Conservation (phyloP, 2,113 vertebrate genomes). For the Noctilio leporinus region DNA sequence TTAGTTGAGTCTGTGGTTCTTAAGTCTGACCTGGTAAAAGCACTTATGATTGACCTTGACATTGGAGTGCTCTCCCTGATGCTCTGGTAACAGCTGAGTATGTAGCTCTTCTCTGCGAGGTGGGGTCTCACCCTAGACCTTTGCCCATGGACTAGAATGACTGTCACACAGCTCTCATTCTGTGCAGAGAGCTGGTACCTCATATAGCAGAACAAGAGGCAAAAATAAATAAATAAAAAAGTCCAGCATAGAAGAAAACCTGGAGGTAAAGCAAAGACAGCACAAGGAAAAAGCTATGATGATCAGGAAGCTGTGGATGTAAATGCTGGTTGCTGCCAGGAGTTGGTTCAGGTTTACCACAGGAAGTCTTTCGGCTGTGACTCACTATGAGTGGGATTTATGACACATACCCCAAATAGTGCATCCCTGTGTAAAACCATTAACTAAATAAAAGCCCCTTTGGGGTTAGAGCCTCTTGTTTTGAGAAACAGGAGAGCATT, state of each 20-base stretch:
- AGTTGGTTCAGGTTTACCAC: rapidly evolving
- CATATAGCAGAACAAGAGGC: rapidly evolving
- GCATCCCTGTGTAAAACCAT: background rate
- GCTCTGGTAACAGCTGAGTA: rapidly evolving
- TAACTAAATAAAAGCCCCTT: background rate
- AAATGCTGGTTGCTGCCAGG: no score
- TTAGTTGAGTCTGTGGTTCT: background rate
- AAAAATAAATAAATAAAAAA: no score
- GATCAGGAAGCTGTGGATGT: background rate
- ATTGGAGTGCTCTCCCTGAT: background rate
- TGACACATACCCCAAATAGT: rapidly evolving
- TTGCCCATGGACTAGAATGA: no score
- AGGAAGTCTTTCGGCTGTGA: background rate
- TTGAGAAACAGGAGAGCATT: background rate
- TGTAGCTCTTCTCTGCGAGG: background rate
- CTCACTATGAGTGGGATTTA: rapidly evolving
- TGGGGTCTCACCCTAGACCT: background rate
- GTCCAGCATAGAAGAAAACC: no score
- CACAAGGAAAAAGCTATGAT: rapidly evolving
- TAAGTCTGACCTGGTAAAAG: background rate
- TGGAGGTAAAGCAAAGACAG: background rate
- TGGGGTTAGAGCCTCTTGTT: background rate
- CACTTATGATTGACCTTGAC: no score
- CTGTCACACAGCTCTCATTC: background rate
- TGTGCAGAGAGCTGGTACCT: background rate